Evolutionary conservation across 2,113 vertebrate species (phyloP), one percentile per base, ranked within the genome.

Genomic region (Hemibates koningsi): DNA sequence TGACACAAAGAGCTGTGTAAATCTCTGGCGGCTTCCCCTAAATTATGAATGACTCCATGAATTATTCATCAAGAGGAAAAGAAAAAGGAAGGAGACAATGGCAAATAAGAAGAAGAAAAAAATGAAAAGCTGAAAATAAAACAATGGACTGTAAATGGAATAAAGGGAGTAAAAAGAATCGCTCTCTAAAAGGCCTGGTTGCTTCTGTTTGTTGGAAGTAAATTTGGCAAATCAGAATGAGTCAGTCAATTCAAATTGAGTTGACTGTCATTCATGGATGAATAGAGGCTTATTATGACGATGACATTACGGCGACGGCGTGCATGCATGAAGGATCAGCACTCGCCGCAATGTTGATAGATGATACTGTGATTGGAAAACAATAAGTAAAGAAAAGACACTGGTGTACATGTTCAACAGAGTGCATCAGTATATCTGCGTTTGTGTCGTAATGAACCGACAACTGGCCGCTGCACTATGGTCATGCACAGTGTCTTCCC

Each of bases 1-100:
- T 92, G 93, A 95, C 91, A 95, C 91, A 94, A 93, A 94, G 93
- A 92, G 92, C 91, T 84, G 90, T 94, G 94, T 95, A 95, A 95
- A 96, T 95, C 93, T 95, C 90, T 83, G 83, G 80, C 94, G 83
- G 90, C 93, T 91, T 91, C 86, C 81, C 86, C 89, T 96, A 92
- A 96, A 96, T 96, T 95, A 96, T 96, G 93, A 61, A 96, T 91
- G 93, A 90, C 56, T 68, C 32, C 3, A 90, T 96, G 93, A 95
- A 96, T 95, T 92, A 96, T 96, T 95, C 94, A 96, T 92, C 3
- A 53, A 24, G 88, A 89, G 82, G 91, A 91, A 91, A 90, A 86
- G 43, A 86, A 84, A 80, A 48, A 80, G 79, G 88, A 92, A 78
- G 84, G 84, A 82, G 79, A 86, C 34, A 68, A 52, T 3, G 29